Base-by-base conservation (phyloP, 2,888 invertebrate species). In the Volucella inanis region DNA sequence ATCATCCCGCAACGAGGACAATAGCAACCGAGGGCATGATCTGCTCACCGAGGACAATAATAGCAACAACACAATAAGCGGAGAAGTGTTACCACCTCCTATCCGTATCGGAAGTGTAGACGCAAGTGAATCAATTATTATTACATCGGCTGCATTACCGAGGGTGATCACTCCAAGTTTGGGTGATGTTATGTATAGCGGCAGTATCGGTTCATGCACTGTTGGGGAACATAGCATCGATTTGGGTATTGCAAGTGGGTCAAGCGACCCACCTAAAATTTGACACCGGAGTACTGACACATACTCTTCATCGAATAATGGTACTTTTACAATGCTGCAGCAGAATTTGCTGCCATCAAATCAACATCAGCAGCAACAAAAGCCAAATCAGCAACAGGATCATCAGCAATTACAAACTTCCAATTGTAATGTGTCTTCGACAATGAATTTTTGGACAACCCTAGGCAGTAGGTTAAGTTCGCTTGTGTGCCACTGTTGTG, bases 401-500 rank as follows among this genome's bases (percentile, higher is more conserved):
- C 87, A 81, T 75, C 88, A 87, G 50, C 82, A 87, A 77, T 87
- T 87, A 52, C 89, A 89, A 70, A 89, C 88, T 78, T 90, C 91
- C 88, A 91, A 90, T 88, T 91, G 91, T 76, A 91, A 91, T 87
- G 90, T 91, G 64, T 91, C 91, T 41, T 91, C 91, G 64, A 90
- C 92, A 79, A 89, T 91, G 88, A 91, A 90, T 61, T 90, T 92
- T 62, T 92, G 92, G 92, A 90, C 91, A 81, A 90, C 90, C 71
- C 89, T 92, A 80, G 91, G 92, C 65, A 91, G 92, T 81, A 90
- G 92, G 10, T 88, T 92, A 68, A 92, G 91, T 87, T 89, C 90
- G 68, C 90, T 92, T 85, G 90, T 90, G 79, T 92, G 92, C 81
- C 91, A 91, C 88, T 92, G 92, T 88, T 92, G 92, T 88, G 91